Percentiles rank a stretch among this genome's conserved stretches.
These are phyloP conservation scores for Hirtodrosophila histrioides DNA, from an alignment of 2,888 invertebrate species.

Conservation along the genomic window DNA sequence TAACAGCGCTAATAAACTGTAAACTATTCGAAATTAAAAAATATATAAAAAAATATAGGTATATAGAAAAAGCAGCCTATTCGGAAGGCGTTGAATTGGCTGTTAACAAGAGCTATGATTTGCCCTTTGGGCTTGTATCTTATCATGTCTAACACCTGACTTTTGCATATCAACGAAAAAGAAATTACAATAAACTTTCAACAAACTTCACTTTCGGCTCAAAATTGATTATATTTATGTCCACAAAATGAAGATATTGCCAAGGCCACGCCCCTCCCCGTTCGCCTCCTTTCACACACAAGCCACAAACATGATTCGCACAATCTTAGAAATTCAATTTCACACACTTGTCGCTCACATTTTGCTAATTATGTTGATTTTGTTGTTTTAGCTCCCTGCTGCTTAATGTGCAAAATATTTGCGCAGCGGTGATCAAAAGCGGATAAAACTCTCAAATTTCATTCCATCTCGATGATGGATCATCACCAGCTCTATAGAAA, in stretches of 20 bases:
- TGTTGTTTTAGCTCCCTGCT: constrained; percentile 42
- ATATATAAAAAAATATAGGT: neutral
- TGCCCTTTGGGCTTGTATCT: constrained; percentile 29
- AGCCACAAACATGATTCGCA: constrained; percentile 29
- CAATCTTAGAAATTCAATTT: constrained; percentile 60
- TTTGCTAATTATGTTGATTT: constrained; percentile 57
- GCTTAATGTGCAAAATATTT: constrained; percentile 45
- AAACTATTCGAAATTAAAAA: constrained; percentile 9
- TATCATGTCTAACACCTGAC: constrained; percentile 26
- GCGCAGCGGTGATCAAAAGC: constrained; percentile 31
- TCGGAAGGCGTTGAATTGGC: constrained; percentile 56
- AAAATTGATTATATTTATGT: constrained; percentile 30
- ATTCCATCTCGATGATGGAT: constrained; percentile 52
- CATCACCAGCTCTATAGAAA: constrained; percentile 9
- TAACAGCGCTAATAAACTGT: constrained; percentile 55
- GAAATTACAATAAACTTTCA: constrained; percentile 30
- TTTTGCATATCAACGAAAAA: constrained; percentile 21
- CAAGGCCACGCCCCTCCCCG: constrained; percentile 23
- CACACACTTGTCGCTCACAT: constrained; percentile 72
- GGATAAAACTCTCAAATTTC: constrained; percentile 20
- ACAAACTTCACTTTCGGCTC: constrained; percentile 43
- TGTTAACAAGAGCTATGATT: constrained; percentile 47
- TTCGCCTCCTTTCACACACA: constrained; percentile 31
- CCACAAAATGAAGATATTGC: constrained; percentile 20
- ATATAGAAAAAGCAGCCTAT: constrained; percentile 15